Percentiles rank a stretch among this genome's conserved stretches.
Evolutionary conservation across 2,797 vertebrate genomes (phyloP).

Genomic region (Onychomys torridus): DNA sequence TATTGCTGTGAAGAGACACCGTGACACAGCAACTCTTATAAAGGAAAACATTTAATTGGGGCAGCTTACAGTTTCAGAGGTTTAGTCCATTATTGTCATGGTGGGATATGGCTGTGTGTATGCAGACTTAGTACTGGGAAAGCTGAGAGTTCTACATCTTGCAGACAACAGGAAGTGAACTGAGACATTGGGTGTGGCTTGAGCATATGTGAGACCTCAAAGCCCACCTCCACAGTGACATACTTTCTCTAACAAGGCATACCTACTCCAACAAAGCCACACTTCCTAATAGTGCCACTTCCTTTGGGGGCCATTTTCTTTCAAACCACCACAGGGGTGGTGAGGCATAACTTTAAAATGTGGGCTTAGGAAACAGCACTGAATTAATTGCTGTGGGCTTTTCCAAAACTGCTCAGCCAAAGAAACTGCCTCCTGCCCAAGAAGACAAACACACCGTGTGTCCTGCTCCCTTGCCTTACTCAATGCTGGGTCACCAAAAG

Average conservation of each 20-base stretch:
- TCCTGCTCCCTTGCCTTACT: not conserved
- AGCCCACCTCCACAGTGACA: not conserved
- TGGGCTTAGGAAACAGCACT: not conserved
- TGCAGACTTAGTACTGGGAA: not conserved
- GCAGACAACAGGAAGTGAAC: not conserved
- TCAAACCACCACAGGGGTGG: not conserved
- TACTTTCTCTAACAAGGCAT: not conserved
- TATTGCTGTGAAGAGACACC: not conserved
- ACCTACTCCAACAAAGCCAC: not conserved
- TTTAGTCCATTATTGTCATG: not conserved
- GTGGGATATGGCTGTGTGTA: not conserved
- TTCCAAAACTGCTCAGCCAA: not conserved
- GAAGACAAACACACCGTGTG: not conserved
- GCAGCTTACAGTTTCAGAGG: not conserved
- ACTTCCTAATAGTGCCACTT: not conserved
- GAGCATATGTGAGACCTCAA: not conserved
- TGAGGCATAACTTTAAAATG: constrained; percentile 11
- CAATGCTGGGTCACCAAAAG: not conserved
- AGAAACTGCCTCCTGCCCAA: not conserved
- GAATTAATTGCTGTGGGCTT: not conserved
- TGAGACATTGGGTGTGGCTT: not conserved
- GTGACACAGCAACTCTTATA: not conserved
- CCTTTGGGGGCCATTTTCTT: not conserved
- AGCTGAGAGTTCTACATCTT: not conserved
- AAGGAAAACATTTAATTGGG: not conserved